Percentiles rank a stretch among this genome's conserved stretches.
These are phyloP conservation scores for Liparis tanakae DNA, from an alignment of 2,797 vertebrate genomes.

Conservation along the genomic window DNA sequence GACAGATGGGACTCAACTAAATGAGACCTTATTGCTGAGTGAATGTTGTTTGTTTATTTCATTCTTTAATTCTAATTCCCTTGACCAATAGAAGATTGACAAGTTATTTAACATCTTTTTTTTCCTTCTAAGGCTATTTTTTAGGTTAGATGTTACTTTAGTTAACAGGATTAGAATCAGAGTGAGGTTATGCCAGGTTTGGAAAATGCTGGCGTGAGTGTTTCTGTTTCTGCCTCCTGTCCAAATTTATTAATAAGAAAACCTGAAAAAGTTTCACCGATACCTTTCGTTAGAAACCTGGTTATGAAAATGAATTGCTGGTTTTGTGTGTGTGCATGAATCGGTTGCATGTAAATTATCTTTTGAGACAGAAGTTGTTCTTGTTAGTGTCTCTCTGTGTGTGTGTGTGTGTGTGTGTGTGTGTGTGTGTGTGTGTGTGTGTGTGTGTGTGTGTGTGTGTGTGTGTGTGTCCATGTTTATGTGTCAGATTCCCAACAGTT, in stretches of 20 bases:
- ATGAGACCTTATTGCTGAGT: constrained; percentile 56
- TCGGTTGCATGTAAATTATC: constrained; percentile 3
- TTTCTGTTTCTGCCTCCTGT: not conserved
- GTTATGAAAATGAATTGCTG: not conserved
- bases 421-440: not conserved
- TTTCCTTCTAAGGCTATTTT: constrained; percentile 2
- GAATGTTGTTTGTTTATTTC: constrained; percentile 45
- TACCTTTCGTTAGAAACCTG: not conserved
- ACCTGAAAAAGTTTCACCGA: not conserved
- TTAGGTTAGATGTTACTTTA: not conserved
- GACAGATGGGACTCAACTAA: constrained; percentile 46
- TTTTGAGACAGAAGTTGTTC: not conserved
- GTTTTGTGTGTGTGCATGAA: not conserved
- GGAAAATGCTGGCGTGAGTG: constrained; percentile 15
- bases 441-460: not conserved
- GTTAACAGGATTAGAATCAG: not conserved
- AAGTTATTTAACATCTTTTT: not conserved
- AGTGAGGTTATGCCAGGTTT: not conserved
- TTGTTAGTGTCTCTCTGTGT: not conserved
- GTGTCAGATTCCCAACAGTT: constrained; percentile 33
- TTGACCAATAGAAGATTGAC: not conserved
- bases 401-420: not conserved
- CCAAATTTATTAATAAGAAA: constrained; percentile 7
- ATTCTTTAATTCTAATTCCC: constrained; percentile 23
- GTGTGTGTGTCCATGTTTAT: not conserved